Base-by-base conservation (phyloP, 2,797 vertebrate genomes). In the Crenuchus spilurus region DNA sequence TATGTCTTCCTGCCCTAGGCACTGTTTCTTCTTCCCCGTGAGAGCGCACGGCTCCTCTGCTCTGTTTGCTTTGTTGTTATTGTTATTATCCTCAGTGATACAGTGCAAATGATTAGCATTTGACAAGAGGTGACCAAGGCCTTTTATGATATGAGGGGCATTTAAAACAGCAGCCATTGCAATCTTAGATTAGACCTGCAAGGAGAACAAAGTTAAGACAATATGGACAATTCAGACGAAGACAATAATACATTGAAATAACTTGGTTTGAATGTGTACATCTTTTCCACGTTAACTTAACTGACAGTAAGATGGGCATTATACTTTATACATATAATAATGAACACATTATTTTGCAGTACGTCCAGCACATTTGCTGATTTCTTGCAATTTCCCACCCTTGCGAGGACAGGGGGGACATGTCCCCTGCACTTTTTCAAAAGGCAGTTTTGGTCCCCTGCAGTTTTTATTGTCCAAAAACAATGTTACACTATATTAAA, bases 41-140 rank as follows among this genome's bases (percentile, higher is more conserved):
- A 44, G 48, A 72, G 61, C 55, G 37, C 9, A 28, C 13, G 35
- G 0, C 18, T 74, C 39, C 46, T n/a, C 33, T 52, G 63, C 20
- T 55, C 16, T 61, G 11, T 22, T 20, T 6, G 31, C 58, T 51
- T 18, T 49, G 35, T 54, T 77, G 41, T 55, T 74, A 9, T 46
- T 69, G 60, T 48, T 77, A 18, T 58, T n/a, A 41, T 68, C 67
- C 6, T 35, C 62, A 52, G 26, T 60, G 7, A 39, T 26, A 26
- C 51, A 57, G 8, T 52, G 37, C 7, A 42, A 8, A 28, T 68
- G 44, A 74, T n/a, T 58, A 6, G 10, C 20, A 14, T 70, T 65
- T 20, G 9, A 37, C 2, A n/a, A 0, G 6, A 51, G 35, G 26
- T 44, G 46, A 41, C 10, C 24, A 33, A 49, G 37, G 44, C 42